Evolutionary conservation across 1,140 invertebrate genomes (phyloP), one percentile per base, ranked within the genome.

Genomic region (Vollenhovia emeryi): DNA sequence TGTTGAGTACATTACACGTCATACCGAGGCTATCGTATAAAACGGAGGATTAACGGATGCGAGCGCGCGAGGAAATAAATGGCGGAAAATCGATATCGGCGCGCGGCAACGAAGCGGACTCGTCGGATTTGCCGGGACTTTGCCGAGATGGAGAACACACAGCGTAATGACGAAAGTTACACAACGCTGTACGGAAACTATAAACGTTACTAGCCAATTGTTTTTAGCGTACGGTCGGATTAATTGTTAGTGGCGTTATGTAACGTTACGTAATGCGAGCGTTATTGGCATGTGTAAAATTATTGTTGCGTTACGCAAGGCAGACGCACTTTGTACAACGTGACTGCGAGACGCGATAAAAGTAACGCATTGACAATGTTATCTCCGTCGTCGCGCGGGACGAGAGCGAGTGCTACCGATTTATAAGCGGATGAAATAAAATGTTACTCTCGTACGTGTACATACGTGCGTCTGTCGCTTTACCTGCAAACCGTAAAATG

Each of bases 41-140:
- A 79, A 79, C 68, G 45, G 68, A 79, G 30, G 8, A 79, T 79
- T 79, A 79, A 79, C 64, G 40, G 59, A 66, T 60, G 52, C 24
- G 33, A 48, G 57, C 24, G 27, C 18, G 43, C 36, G 59, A 33
- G 27, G 15, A 66, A 64, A 78, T 78, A 64, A 78, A 78, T 59
- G 52, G 40, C 24, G 73, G 52, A 60, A 76, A 76, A 76, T 76
- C 74, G 59, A 76, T 76, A 64, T 76, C 27, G 30, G 18, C 9
- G 13, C 1, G 21, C 13, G 13, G 6, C 60, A 15, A 4, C 36
- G 3, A 9, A 76, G 27, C 57, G 40, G 18, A 71, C 36, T 55
- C 9, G 48, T 36, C 30, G 30, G 30, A 15, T 64, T 76, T 7
- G 40, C 21, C 15, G 45, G 50, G 36, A 50, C 8, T 48, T 21